Evolutionary conservation across 2,888 invertebrate genomes (phyloP), one percentile per base, ranked within the genome.

Genomic region (Imbricaverruca yamaguchii): DNA sequence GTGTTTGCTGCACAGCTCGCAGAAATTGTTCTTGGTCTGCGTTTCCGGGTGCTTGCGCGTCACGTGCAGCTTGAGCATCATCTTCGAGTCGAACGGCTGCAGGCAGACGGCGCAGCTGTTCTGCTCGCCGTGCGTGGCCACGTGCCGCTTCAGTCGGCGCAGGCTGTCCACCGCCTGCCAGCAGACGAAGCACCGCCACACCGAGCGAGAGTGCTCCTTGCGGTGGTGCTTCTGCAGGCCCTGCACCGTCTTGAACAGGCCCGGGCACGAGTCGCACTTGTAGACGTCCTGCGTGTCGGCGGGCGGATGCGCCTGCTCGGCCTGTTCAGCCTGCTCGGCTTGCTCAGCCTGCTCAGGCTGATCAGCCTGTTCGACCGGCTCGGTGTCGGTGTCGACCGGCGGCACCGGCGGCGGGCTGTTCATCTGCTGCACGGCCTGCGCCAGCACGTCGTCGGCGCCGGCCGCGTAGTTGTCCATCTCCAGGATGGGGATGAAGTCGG

Each of bases 151-250:
- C 57, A 79, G 21, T 12, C 79, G 56, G 57, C 57, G 57, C 23
- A 57, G 57, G 25, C 57, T 59, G 79, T 79, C 79, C 57, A 59
- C 79, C 57, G 57, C 79, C 57, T 79, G 79, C 79, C 79, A 79
- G 57, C 79, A 79, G 9, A 79, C 79, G 57, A 59, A 56, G 57
- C 79, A 79, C 13, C 79, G 79, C 79, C 79, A 79, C 57, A 79
- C 79, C 3, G 79, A n/a, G 57, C 23, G 23, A 23, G 56, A 23
- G 79, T 79, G 79, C 56, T 13, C 6, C 79, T 56, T 59, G 57
- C 79, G 57, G 57, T 79, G 79, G 79, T 79, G 79, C 23, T 23
- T 23, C 23, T 59, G 57, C 79, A 79, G 57, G 23, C 57, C 57
- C 79, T 59, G 56, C 23, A 57, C 23, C 57, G 79, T 57, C 15